Evolutionary conservation across 2,113 vertebrate species (phyloP).

Genomic region (Siphamia tubifer): DNA sequence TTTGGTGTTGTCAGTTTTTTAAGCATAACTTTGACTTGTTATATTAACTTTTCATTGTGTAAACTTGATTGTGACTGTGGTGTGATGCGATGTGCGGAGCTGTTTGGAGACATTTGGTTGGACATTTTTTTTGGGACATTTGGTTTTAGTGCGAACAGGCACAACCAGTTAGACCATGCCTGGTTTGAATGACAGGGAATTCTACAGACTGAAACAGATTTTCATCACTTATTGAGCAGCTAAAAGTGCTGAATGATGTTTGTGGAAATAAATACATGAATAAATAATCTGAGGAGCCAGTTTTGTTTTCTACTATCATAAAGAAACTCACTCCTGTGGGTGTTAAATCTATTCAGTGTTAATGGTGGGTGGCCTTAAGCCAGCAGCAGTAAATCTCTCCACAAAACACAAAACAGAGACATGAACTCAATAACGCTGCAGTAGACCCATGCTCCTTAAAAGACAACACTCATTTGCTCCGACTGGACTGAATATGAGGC

Average conservation of each 20-base stretch:
- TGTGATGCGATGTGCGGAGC: too few relatives aligned
- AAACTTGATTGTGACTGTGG: too few relatives aligned
- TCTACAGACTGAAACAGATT: not conserved
- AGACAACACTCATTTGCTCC: not conserved
- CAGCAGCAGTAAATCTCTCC: not conserved
- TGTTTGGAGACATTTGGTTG: too few relatives aligned
- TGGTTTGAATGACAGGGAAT: not conserved
- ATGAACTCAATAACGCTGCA: not conserved
- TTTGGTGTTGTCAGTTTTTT: too few relatives aligned
- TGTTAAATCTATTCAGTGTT: constrained; percentile 8
- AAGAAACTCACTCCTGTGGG: constrained; percentile 1
- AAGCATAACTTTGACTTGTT: too few relatives aligned
- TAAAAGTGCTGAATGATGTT: not conserved
- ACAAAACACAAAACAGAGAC: not conserved
- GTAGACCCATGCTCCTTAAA: not conserved
- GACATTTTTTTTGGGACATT: too few relatives aligned
- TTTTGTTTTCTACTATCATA: constrained; percentile 6
- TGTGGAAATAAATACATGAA: not conserved
- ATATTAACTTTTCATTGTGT: too few relatives aligned
- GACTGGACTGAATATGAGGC: not conserved
- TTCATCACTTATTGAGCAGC: not conserved
- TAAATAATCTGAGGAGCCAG: not conserved
- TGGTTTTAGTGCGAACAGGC: too few relatives aligned
- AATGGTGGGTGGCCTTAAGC: not conserved
- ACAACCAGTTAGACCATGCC: not conserved